Evolutionary conservation across 1,140 invertebrate species (phyloP).

Genomic region (Drosophila fuyamai): DNA sequence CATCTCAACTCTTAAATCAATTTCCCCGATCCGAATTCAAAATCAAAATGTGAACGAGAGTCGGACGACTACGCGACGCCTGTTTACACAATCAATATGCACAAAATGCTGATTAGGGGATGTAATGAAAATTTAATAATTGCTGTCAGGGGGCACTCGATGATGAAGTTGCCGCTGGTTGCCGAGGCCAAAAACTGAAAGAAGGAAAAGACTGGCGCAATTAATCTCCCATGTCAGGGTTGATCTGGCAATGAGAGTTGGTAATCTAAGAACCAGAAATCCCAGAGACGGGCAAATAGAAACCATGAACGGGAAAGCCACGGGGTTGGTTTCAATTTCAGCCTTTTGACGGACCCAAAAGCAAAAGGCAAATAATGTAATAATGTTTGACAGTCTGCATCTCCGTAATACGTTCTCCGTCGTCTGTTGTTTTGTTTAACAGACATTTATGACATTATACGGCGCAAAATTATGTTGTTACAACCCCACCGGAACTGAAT

Average conservation of each 20-base stretch:
- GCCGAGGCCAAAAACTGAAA: not conserved
- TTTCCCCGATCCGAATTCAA: constrained; percentile 7
- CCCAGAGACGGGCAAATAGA: constrained; percentile 25
- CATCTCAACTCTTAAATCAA: constrained; percentile 2
- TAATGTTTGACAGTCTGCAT: constrained; percentile 74
- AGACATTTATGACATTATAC: constrained; percentile 83
- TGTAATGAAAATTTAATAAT: constrained; percentile 84
- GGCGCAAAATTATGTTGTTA: constrained; percentile 80
- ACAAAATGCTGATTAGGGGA: constrained; percentile 82
- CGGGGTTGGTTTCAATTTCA: constrained; percentile 84
- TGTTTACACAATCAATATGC: constrained; percentile 72
- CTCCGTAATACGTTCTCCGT: constrained; percentile 19
- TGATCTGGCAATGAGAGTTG: constrained; percentile 22
- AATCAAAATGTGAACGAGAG: constrained; percentile 18
- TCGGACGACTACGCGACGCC: constrained; percentile 20
- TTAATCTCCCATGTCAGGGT: constrained; percentile 59
- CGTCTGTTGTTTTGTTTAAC: constrained; percentile 77
- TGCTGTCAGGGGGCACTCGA: constrained; percentile 66
- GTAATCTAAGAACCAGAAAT: constrained; percentile 48
- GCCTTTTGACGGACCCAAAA: constrained; percentile 47
- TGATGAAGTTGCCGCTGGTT: constrained; percentile 37
- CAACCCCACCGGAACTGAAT: constrained; percentile 46
- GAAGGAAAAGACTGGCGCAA: constrained; percentile 53
- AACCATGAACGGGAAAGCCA: constrained; percentile 18
- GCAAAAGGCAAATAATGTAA: constrained; percentile 81